Evolutionary conservation across 2,888 invertebrate genomes (phyloP).

Genomic region (Heliconius erato): DNA sequence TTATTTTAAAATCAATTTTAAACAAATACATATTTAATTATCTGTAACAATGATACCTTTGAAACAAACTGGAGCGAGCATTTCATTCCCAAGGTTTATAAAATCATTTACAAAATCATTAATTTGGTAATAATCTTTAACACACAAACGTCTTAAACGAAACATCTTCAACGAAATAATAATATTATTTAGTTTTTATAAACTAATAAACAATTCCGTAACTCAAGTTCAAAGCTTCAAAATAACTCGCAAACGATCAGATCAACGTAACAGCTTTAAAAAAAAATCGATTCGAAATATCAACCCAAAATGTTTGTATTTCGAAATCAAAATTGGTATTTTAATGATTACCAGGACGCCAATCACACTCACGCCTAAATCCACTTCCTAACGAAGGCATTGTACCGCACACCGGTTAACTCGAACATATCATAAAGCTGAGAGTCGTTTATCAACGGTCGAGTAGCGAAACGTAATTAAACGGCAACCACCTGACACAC

Average conservation of each 20-base stretch:
- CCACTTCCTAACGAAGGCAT: conserved; percentile 63
- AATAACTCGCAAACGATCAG: neutral
- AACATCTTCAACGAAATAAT: no score
- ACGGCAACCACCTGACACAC: conserved; percentile 65
- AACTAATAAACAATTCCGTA: no score
- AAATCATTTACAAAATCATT: no score
- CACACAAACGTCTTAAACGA: no score
- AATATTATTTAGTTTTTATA: no score
- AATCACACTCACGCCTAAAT: conserved; percentile 53
- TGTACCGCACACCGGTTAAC: conserved; percentile 67
- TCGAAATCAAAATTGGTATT: conserved; percentile 9
- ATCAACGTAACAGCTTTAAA: neutral
- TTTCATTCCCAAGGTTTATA: no score
- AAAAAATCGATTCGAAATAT: neutral
- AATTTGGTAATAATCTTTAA: no score
- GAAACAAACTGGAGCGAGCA: no score
- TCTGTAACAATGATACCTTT: no score
- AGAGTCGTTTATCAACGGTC: conserved; percentile 81
- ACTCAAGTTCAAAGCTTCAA: no score
- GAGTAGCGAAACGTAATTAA: conserved; percentile 80
- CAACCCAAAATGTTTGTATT: neutral
- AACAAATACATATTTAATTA: no score
- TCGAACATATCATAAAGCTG: conserved; percentile 74
- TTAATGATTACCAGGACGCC: conserved; percentile 16
- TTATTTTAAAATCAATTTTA: no score